Conservation (phyloP, 2,888 invertebrate species). For the Eristalinus sepulchralis region DNA sequence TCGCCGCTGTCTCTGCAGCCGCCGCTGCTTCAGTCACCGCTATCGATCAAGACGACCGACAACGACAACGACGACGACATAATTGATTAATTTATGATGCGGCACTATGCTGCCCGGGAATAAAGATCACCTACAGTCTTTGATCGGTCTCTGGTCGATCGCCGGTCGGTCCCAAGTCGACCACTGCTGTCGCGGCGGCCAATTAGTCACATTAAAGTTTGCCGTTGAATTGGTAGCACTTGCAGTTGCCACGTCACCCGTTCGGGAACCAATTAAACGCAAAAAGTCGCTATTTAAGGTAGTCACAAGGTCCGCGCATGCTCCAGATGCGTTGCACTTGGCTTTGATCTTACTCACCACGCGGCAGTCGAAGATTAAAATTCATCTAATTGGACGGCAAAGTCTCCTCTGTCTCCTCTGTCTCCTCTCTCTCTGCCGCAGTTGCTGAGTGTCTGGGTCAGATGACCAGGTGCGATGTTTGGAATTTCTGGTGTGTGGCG, state of each 20-base stretch:
- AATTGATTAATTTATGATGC: conserved; percentile 73
- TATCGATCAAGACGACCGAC: conserved; percentile 44
- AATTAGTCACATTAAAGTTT: conserved; percentile 66
- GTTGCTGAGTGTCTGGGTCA: background rate
- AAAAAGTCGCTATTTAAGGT: conserved; percentile 64
- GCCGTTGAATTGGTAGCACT: conserved; percentile 52
- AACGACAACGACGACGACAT: conserved; percentile 61
- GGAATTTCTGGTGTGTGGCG: conserved; percentile 49
- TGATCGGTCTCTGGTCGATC: background rate
- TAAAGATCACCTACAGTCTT: conserved; percentile 52
- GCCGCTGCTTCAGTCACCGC: background rate
- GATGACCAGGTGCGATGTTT: background rate
- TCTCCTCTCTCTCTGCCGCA: background rate
- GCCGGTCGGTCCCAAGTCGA: background rate
- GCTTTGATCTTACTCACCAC: conserved; percentile 61
- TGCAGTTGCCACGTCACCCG: conserved; percentile 60
- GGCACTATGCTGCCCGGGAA: conserved; percentile 52
- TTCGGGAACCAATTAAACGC: conserved; percentile 70
- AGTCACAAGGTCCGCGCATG: conserved; percentile 63
- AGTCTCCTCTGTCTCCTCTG: background rate
- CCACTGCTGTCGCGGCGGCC: conserved; percentile 30
- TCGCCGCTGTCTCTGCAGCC: background rate
- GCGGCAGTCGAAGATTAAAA: conserved; percentile 18
- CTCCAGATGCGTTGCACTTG: conserved; percentile 64
- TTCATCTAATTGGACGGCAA: conserved; percentile 32